Percentiles rank a stretch among this genome's conserved stretches.
phyloP scores from a whole-genome alignment of 2,797 vertebrate genomes.

The Triplophysa bombifrons region DNA sequence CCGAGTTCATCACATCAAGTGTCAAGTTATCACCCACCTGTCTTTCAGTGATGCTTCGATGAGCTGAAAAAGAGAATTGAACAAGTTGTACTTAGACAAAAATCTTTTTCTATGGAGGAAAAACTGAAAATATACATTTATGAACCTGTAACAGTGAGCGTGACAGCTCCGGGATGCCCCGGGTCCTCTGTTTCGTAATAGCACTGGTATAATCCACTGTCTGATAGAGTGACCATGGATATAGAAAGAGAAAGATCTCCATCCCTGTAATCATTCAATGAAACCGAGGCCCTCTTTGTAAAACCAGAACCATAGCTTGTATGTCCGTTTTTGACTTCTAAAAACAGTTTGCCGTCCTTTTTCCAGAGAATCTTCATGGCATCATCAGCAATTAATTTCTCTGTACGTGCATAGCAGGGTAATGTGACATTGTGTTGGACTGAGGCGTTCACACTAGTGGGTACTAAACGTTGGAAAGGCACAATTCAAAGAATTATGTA shows the following conservation, averaged over 20 bases:
- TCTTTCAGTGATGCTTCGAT: neutral
- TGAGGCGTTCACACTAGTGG: neutral
- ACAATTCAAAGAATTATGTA: neutral
- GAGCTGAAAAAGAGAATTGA: neutral
- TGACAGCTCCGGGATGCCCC: neutral
- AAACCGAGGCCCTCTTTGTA: neutral
- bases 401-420: constrained; percentile 15
- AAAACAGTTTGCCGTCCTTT: neutral
- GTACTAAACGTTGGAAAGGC: neutral
- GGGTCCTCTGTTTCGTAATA: neutral
- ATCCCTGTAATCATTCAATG: neutral
- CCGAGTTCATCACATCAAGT: constrained; percentile 3
- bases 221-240: neutral
- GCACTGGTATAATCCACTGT: constrained; percentile 36
- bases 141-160: constrained; percentile 12
- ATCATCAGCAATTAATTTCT: neutral
- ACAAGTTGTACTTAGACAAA: neutral
- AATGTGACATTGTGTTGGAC: neutral
- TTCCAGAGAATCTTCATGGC: constrained; percentile 20
- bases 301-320: neutral
- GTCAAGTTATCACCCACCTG: neutral
- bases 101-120: neutral
- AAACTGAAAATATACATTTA: neutral
- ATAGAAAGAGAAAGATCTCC: constrained; percentile 37
- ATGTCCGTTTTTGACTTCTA: neutral